These are phyloP conservation scores for Manis javanica DNA, from an alignment of 2,797 vertebrate genomes.

Conservation along the genomic window DNA sequence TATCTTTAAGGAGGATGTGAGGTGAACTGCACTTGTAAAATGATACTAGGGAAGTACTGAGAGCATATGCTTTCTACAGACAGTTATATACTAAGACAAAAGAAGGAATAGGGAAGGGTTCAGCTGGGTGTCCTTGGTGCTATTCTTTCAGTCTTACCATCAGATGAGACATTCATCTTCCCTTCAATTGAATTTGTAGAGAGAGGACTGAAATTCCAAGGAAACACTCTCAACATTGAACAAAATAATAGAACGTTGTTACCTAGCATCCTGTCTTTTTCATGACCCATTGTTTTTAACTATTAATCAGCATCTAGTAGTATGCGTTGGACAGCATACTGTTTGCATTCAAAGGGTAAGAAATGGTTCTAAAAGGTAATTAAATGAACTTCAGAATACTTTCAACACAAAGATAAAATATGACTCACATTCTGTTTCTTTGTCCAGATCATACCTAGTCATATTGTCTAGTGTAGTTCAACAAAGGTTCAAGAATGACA, in stretches of 20 bases:
- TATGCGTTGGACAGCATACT: background rate
- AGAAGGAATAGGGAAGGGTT: background rate
- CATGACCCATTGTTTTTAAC: background rate
- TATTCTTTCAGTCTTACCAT: background rate
- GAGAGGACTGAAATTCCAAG: background rate
- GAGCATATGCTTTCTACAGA: background rate
- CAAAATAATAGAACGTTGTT: background rate
- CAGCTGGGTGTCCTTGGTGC: background rate
- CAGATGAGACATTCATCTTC: background rate
- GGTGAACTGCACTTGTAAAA: background rate
- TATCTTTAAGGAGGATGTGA: rapidly evolving
- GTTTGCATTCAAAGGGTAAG: background rate
- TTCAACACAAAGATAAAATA: background rate
- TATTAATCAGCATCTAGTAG: background rate
- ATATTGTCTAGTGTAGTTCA: background rate
- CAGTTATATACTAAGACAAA: background rate
- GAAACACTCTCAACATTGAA: background rate
- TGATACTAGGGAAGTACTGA: background rate
- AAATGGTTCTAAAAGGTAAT: background rate
- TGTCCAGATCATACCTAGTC: background rate
- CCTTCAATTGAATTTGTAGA: background rate
- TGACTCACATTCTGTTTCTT: background rate
- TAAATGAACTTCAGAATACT: background rate
- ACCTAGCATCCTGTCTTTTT: background rate
- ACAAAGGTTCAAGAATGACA: background rate